These are phyloP conservation scores for Antheraea pernyi DNA, from an alignment of 1,140 invertebrate genomes.

Conservation along the genomic window DNA sequence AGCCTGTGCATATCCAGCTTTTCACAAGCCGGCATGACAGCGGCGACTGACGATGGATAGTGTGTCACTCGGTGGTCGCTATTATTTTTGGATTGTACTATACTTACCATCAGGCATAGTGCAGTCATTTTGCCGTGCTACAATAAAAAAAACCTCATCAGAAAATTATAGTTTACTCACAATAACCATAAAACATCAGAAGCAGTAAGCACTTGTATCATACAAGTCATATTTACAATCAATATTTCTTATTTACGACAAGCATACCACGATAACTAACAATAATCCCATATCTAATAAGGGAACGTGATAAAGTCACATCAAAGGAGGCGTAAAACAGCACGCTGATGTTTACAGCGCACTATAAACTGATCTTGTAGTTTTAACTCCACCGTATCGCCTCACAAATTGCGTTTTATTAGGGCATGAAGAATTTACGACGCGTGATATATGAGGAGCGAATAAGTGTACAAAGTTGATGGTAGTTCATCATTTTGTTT, in stretches of 20 bases:
- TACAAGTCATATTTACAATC: conserved; percentile 18
- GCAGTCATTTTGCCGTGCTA: too few relatives aligned
- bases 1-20: too few relatives aligned
- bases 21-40: too few relatives aligned
- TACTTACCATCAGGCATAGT: too few relatives aligned
- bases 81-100: too few relatives aligned
- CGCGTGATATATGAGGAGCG: conserved; percentile 34
- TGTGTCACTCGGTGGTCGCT: too few relatives aligned
- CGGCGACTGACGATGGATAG: too few relatives aligned
- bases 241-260: conserved; percentile 23
- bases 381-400: conserved; percentile 59
- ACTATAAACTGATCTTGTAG: conserved; percentile 60
- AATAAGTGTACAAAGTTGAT: conserved; percentile 30
- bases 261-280: conserved; percentile 20
- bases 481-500: conserved; percentile 2
- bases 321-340: conserved; percentile 56
- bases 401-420: conserved; percentile 71
- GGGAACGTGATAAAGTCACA: conserved; percentile 42
- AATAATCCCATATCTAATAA: conserved; percentile 28
- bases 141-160: too few relatives aligned
- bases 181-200: not conserved
- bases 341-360: conserved; percentile 53
- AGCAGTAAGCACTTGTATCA: not conserved
- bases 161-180: too few relatives aligned
- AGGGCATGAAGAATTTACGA: conserved; percentile 59